These are phyloP conservation scores for Xyliphius kryptos DNA, from an alignment of 2,113 vertebrate genomes.

Conservation along the genomic window DNA sequence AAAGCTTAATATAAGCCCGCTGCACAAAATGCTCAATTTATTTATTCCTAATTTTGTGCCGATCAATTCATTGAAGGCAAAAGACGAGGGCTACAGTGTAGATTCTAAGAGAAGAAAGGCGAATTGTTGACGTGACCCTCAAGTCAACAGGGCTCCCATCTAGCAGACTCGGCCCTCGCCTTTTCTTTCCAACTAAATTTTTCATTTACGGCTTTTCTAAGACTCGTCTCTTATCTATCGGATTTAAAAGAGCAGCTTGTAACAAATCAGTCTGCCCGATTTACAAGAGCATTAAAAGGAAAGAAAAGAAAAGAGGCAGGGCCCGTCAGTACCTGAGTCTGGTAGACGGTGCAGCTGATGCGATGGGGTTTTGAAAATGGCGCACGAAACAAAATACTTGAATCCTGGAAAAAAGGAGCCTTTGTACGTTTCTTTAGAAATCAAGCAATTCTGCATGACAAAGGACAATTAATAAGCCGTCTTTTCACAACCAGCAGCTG, in stretches of 20 bases:
- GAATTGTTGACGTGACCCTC: conserved; percentile 99
- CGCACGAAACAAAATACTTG: conserved; percentile 99
- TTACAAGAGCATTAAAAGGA: conserved; percentile 99
- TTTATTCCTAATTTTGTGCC: conserved; percentile 99
- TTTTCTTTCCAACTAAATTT: conserved; percentile 99
- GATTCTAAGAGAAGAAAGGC: conserved; percentile 98
- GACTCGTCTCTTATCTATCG: conserved; percentile 99
- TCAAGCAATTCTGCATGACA: conserved; percentile 99
- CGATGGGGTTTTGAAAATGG: conserved; percentile 97
- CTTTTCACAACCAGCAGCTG: conserved; percentile 99
- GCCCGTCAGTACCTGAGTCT: conserved; percentile 99
- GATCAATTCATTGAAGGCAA: conserved; percentile 99
- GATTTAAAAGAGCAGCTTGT: conserved; percentile 99
- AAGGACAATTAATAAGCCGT: conserved; percentile 99
- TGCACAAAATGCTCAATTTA: conserved; percentile 99
- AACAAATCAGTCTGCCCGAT: conserved; percentile 99
- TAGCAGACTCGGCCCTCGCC: conserved; percentile 98
- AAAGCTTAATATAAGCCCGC: conserved; percentile 84
- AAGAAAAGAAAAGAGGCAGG: conserved; percentile 97
- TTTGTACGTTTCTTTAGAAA: conserved; percentile 99
- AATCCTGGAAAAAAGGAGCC: conserved; percentile 99
- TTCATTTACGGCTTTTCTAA: conserved; percentile 99
- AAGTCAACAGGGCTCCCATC: conserved; percentile 99
- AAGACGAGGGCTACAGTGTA: conserved; percentile 91
- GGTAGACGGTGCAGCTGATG: conserved; percentile 99